Evolutionary conservation across 2,797 vertebrate genomes (phyloP).

Genomic region (Poecile montanus): DNA sequence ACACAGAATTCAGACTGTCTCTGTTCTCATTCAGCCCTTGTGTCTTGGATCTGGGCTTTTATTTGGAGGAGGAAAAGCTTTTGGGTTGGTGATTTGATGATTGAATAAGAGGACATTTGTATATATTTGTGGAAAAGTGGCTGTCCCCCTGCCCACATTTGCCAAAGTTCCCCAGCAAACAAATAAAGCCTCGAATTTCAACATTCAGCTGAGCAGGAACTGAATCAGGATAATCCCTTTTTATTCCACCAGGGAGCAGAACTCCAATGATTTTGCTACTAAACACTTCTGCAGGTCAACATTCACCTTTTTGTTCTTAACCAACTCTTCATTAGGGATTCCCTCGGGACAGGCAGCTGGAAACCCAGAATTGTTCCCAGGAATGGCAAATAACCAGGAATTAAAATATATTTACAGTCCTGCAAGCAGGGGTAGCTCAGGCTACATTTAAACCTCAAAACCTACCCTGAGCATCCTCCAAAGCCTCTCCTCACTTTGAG

Average conservation of each 20-base stretch:
- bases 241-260: conserved; percentile 29
- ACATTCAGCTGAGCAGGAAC: not conserved
- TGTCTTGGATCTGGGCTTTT: not conserved
- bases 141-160: not conserved
- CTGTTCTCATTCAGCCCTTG: not conserved
- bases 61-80: not conserved
- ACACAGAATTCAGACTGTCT: not conserved
- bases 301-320: not conserved
- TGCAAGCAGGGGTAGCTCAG: not conserved
- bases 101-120: not conserved
- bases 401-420: fast-evolving
- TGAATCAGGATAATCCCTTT: not conserved
- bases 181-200: not conserved
- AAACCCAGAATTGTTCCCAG: not conserved
- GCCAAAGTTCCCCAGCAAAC: not conserved
- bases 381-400: not conserved
- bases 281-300: not conserved
- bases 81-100: not conserved
- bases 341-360: not conserved
- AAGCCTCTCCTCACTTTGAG: not conserved
- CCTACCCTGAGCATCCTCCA: not conserved
- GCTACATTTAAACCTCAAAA: not conserved
- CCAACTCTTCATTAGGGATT: not conserved
- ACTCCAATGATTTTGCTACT: not conserved
- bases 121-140: not conserved